Base-by-base conservation (phyloP, 1,140 invertebrate genomes). In the Geopemphigus sp. region DNA sequence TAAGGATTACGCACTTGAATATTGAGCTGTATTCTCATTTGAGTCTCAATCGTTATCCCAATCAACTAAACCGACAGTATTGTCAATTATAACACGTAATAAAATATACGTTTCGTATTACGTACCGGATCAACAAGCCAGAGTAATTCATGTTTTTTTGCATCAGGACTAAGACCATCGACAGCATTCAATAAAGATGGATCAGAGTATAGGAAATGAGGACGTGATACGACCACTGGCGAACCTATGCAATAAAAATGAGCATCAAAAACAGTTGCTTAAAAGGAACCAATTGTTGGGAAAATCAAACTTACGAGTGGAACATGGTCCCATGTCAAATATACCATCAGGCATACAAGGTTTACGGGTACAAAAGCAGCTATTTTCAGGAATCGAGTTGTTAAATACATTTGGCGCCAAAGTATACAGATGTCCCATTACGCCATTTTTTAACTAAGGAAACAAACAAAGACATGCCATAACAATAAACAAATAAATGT, bases 111-210 rank as follows among this genome's bases (percentile, higher is more conserved):
- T 24, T 24, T 66, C 1, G 19, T 19, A 8, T 10, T 19, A 61
- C 59, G 0, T 78, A 78, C 74, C 17, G 74, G 74, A 29, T 78
- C 74, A 5, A 78, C 45, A 10, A 78, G 32, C 74, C 74, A 78
- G 4, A 88, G 93, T 45, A 95, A 90, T 82, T 91, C 88, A 85
- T 96, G 94, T 76, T 92, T 90, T 63, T 93, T 90, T 8, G 90
- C 87, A 81, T 91, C 89, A 0, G 93, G 92, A 1, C 91, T 90
- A 74, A 96, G 90, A 1, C 94, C 95, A 81, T 91, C 91, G 1
- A 96, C 90, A 4, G 90, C 91, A 4, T 92, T 90, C 84, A 96
- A 92, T 32, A 74, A 80, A 54, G 82, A 64, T 5, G 61, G 59
- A 56, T 81, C 63, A 2, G 59, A 47, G 24, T 78, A 32, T 12